Conservation (phyloP, 2,888 invertebrate genomes). For the Pristionchus maxplancki region DNA sequence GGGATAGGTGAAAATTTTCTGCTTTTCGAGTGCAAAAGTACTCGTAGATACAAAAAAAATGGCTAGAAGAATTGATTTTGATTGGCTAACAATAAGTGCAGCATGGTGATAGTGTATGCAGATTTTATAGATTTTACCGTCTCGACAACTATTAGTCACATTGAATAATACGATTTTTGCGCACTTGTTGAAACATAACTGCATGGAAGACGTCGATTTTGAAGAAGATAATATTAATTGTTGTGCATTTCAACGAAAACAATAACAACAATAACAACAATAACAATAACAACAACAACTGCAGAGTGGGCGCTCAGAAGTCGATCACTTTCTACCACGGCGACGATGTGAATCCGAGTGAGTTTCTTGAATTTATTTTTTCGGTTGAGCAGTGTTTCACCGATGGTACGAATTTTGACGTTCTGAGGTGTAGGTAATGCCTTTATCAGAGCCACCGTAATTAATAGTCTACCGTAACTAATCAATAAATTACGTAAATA, state of each 20-base stretch:
- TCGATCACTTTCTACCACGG: conserved; percentile 71
- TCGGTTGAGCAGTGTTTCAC: not conserved
- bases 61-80: not conserved
- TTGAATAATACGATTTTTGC: not conserved
- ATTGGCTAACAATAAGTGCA: too few relatives aligned
- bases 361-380: not conserved
- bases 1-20: conserved; percentile 6
- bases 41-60: too few relatives aligned
- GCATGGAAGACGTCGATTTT: too few relatives aligned
- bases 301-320: conserved; percentile 57
- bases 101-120: conserved; percentile 49
- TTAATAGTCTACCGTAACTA: not conserved
- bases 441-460: not conserved
- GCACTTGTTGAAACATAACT: not conserved
- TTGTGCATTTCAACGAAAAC: too few relatives aligned
- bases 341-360: conserved; percentile 62
- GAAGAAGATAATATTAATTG: too few relatives aligned
- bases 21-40: too few relatives aligned
- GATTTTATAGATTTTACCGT: conserved; percentile 51
- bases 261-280: too few relatives aligned
- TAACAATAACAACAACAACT: too few relatives aligned
- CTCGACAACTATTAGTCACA: not conserved
- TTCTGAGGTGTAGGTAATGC: not conserved
- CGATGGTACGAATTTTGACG: not conserved
- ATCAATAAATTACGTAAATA: not conserved